Base-by-base conservation (phyloP, 2,888 invertebrate species). In the Xestia c-nigrum region DNA sequence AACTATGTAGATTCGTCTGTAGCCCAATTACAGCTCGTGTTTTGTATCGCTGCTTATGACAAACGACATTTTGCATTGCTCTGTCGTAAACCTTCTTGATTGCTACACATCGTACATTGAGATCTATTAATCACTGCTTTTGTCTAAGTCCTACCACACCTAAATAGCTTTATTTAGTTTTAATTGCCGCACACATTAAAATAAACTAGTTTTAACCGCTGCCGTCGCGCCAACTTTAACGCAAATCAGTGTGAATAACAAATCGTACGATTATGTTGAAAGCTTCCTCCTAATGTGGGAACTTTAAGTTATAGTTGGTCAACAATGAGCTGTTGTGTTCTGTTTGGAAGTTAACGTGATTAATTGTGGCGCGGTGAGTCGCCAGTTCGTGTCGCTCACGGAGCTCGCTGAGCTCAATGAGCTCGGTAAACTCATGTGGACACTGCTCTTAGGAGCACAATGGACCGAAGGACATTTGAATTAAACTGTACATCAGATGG, bases 211-310 rank as follows among this genome's bases (percentile, higher is more conserved):
- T 46, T 64, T 6, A 57, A 21, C 61, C 46, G 14, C n/a, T 3
- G 31, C 31, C 21, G 31, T 57, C 50, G 6, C 12, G 61, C 46
- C 3, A 78, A 84, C 63, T 81, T 78, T 78, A 72, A 46, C 52
- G 59, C 68, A 61, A 74, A 81, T 81, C 74, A 71, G 72, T 70
- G 43, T 59, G 40, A 63, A 81, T 66, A 78, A 84, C 81, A 78
- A 78, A 85, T 38, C 55, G 59, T 40, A 55, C 31, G 50, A 59
- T 76, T 65, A 68, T 74, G 74, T 59, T 76, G 64, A 78, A 81
- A 78, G 82, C 82, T 84, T 81, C 78, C 77, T 65, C 43, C 19
- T 12, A 73, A 50, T 16, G 67, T 19, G 46, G 12, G 59, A 73
- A 80, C 80, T 85, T 81, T 78, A 66, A 74, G 64, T 64, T 55